Conservation (phyloP, 2,113 vertebrate genomes). For the Castor canadensis region DNA sequence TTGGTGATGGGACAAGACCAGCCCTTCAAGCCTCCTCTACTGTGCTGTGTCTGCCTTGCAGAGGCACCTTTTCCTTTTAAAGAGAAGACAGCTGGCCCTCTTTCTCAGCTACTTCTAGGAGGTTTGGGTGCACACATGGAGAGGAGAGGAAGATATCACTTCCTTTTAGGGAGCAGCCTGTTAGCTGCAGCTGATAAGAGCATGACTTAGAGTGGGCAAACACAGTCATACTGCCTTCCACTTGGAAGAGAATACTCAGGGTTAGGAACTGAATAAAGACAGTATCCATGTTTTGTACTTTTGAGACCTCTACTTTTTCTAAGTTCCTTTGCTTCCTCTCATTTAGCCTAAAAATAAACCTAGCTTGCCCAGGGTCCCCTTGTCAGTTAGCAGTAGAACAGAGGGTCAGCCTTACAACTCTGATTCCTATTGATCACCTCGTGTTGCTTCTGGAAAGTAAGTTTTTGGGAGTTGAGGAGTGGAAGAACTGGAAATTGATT, state of each 20-base stretch:
- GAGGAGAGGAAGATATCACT: background rate
- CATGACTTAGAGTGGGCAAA: background rate
- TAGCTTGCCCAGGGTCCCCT: slow-evolving; percentile 8
- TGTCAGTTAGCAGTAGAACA: background rate
- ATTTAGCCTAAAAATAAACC: slow-evolving; percentile 38
- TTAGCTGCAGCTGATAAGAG: background rate
- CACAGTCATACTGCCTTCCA: background rate
- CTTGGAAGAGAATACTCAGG: background rate
- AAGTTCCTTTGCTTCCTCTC: slow-evolving; percentile 12
- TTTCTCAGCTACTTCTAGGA: slow-evolving; percentile 3
- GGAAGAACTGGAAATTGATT: background rate
- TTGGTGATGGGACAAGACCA: background rate
- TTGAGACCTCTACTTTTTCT: slow-evolving; percentile 10
- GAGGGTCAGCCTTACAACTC: background rate
- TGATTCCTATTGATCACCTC: background rate
- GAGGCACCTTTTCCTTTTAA: background rate
- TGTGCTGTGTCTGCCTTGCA: background rate
- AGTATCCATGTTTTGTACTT: background rate
- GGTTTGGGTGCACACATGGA: background rate
- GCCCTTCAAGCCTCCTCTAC: background rate
- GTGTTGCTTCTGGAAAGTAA: background rate
- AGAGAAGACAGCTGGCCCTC: background rate
- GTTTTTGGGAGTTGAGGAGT: background rate
- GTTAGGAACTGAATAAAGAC: background rate
- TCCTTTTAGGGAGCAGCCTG: background rate